Evolutionary conservation across 1,140 invertebrate genomes (phyloP).

Genomic region (Pomacea maculata): DNA sequence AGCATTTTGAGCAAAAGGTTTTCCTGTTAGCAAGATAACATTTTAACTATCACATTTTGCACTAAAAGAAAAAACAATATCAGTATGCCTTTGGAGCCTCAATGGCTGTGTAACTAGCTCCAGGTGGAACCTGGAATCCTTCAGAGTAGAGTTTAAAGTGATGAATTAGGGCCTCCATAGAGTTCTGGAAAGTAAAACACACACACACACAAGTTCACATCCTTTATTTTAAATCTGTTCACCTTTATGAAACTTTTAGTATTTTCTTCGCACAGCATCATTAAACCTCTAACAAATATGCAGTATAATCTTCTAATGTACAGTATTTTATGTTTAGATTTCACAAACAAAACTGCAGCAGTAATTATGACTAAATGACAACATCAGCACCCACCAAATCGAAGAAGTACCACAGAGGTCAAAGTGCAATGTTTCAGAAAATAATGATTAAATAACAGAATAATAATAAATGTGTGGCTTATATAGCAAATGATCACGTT

Average conservation of each 20-base stretch:
- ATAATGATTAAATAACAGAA: no score
- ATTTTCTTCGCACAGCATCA: not conserved
- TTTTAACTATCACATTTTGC: not conserved
- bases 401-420: no score
- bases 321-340: no score
- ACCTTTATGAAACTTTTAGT: not conserved
- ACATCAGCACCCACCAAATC: no score
- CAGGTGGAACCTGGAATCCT: conserved; percentile 95
- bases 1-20: not conserved
- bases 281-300: not conserved
- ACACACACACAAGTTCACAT: not conserved
- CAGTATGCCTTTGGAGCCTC: conserved; percentile 89
- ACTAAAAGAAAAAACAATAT: not conserved
- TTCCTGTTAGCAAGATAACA: not conserved
- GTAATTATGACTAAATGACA: no score
- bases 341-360: no score
- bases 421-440: no score
- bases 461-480: no score
- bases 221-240: not conserved
- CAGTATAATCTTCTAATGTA: not conserved
- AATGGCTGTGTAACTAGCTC: conserved; percentile 91
- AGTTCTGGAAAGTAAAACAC: conserved; percentile 73
- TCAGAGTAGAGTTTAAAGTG: conserved; percentile 98
- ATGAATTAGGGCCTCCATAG: conserved; percentile 98
- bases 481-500: no score